These are phyloP conservation scores for Plecotus auritus DNA, from an alignment of 2,113 vertebrate species.

Conservation along the genomic window DNA sequence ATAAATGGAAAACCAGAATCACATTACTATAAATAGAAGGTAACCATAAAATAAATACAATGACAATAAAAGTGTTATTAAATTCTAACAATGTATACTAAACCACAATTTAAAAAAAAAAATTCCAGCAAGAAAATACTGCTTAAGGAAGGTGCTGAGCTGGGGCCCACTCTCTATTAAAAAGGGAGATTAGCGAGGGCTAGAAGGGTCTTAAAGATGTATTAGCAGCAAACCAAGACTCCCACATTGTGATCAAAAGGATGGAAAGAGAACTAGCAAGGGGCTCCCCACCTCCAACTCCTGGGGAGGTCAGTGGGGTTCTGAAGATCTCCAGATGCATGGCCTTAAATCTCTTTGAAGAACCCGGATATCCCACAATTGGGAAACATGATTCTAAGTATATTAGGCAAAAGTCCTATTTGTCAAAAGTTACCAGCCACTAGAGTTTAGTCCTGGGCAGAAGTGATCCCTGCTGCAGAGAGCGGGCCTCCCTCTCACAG, in stretches of 20 bases:
- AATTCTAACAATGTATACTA: conserved; percentile 51
- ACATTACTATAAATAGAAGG: conserved; percentile 61
- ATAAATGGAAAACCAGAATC: conserved; percentile 57
- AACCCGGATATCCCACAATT: not conserved
- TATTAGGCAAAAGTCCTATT: not conserved
- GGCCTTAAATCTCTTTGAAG: not conserved
- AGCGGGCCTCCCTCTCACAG: accelerated
- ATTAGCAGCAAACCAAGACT: not conserved
- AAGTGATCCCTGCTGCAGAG: accelerated
- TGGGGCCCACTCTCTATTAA: not conserved
- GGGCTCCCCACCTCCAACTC: not conserved
- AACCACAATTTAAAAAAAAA: not conserved
- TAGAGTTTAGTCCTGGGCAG: not conserved
- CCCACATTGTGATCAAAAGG: not conserved
- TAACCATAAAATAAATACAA: conserved; percentile 56
- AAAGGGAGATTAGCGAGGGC: not conserved
- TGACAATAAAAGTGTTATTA: conserved; percentile 59
- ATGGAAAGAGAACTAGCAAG: not conserved
- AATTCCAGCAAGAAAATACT: not conserved
- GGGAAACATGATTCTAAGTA: not conserved
- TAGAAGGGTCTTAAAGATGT: not conserved
- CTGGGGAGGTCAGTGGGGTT: accelerated
- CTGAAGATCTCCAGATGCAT: not conserved
- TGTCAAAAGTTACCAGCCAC: not conserved
- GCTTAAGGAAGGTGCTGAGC: not conserved